These are phyloP conservation scores for Oryzias dopingdopingensis DNA, from an alignment of 2,797 vertebrate genomes.

Conservation along the genomic window DNA sequence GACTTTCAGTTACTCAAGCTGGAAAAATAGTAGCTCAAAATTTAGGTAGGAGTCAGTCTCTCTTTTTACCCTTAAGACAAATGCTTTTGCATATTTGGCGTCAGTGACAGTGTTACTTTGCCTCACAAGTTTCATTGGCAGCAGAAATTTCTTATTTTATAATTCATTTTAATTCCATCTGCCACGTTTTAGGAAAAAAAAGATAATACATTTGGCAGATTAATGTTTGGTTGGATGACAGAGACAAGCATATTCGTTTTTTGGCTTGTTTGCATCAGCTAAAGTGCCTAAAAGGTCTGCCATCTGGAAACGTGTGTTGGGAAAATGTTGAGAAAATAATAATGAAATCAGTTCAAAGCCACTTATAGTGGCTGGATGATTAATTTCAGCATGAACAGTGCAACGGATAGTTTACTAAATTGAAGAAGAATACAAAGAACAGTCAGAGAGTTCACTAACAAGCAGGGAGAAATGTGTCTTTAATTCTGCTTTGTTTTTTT, in stretches of 20 bases:
- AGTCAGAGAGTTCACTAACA: too few species aligned
- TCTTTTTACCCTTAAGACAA: too few species aligned
- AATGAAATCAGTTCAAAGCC: neutral
- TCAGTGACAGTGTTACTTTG: neutral
- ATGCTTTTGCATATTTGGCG: neutral
- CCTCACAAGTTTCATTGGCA: neutral
- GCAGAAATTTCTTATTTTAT: neutral
- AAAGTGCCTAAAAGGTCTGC: conserved; percentile 19
- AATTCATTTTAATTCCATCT: neutral
- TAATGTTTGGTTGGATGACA: neutral
- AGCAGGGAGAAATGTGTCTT: too few species aligned
- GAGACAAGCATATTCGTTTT: conserved; percentile 8
- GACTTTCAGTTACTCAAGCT: too few species aligned
- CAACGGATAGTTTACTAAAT: too few species aligned
- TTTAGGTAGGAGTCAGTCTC: too few species aligned
- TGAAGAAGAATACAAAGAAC: too few species aligned
- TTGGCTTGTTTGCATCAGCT: conserved; percentile 18
- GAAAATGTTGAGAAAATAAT: conserved; percentile 3
- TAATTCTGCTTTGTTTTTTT: too few species aligned
- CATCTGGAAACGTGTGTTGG: neutral
- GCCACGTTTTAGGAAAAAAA: neutral
- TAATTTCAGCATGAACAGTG: too few species aligned
- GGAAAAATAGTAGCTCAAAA: too few species aligned
- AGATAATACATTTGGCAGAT: too few species aligned
- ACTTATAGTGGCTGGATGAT: too few species aligned